phyloP scores from a whole-genome alignment of 2,113 vertebrate species.

The Rhombomys opimus region DNA sequence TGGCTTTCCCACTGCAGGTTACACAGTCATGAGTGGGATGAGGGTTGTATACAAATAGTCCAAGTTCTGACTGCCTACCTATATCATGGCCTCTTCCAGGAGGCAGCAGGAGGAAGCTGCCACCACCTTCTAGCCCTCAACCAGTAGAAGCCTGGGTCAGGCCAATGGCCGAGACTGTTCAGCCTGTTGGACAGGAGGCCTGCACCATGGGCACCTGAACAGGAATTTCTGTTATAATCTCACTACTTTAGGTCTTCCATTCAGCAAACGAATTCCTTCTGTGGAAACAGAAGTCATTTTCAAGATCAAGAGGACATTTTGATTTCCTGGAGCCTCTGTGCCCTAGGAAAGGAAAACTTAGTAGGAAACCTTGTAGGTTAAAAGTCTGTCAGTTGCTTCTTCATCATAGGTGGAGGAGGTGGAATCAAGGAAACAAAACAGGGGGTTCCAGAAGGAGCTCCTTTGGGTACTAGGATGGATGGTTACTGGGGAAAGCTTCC shows the following conservation, averaged over 20 bases:
- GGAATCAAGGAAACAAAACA: background rate
- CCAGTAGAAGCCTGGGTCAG: constrained; percentile 81
- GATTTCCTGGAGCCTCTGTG: constrained; percentile 5
- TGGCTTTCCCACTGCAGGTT: constrained; percentile 86
- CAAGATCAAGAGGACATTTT: constrained; percentile 29
- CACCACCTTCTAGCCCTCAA: constrained; percentile 72
- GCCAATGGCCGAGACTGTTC: constrained; percentile 84
- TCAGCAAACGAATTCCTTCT: constrained; percentile 24
- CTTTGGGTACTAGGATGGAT: background rate
- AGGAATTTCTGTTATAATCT: background rate
- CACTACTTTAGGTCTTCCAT: constrained; percentile 6
- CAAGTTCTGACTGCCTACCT: constrained; percentile 82
- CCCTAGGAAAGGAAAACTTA: background rate
- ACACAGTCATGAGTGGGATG: constrained; percentile 87
- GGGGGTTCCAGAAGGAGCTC: background rate
- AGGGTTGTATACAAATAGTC: constrained; percentile 80
- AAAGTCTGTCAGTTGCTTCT: background rate
- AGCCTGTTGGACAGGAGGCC: constrained; percentile 75
- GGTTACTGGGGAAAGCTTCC: background rate
- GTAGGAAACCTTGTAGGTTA: background rate
- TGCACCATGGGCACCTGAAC: background rate
- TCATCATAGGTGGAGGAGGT: background rate
- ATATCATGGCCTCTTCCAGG: constrained; percentile 80
- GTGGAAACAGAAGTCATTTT: background rate
- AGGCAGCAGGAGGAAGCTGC: constrained; percentile 88